phyloP scores from a whole-genome alignment of 1,140 invertebrate genomes.

The Ceratina japonica region DNA sequence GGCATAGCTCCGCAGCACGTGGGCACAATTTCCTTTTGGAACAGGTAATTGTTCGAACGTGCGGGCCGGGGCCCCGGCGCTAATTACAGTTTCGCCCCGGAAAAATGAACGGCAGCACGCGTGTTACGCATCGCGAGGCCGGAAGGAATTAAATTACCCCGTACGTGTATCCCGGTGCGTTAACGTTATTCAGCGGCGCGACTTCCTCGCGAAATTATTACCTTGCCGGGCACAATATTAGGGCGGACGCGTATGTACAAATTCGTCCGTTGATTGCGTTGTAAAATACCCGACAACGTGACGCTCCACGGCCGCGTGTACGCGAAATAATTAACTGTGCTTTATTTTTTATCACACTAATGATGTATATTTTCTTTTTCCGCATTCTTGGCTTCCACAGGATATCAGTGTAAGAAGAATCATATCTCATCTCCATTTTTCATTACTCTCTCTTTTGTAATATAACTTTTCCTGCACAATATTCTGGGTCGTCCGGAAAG shows the following conservation, averaged over 20 bases:
- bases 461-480: too few species aligned
- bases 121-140: constrained; percentile 27
- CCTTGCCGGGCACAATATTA: background rate
- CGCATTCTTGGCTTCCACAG: constrained; percentile 66
- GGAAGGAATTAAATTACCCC: constrained; percentile 33
- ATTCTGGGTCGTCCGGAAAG: too few species aligned
- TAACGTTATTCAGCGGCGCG: constrained; percentile 6
- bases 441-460: background rate
- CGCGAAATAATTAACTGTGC: background rate
- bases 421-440: constrained; percentile 2
- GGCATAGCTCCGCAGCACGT: constrained; percentile 22
- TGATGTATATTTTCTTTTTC: constrained; percentile 53
- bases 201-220: constrained; percentile 18
- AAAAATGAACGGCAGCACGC: constrained; percentile 14
- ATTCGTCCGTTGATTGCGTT: background rate
- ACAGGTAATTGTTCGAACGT: constrained; percentile 30
- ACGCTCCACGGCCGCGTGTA: constrained; percentile 19
- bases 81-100: constrained; percentile 35
- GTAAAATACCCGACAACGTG: too few species aligned
- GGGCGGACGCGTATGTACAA: too few species aligned
- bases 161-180: constrained; percentile 17
- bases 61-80: background rate
- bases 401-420: constrained; percentile 72
- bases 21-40: constrained; percentile 43
- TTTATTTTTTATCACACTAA: constrained; percentile 41